Conservation (phyloP, 2,888 invertebrate species). For the Pristionchus fissidentatus region DNA sequence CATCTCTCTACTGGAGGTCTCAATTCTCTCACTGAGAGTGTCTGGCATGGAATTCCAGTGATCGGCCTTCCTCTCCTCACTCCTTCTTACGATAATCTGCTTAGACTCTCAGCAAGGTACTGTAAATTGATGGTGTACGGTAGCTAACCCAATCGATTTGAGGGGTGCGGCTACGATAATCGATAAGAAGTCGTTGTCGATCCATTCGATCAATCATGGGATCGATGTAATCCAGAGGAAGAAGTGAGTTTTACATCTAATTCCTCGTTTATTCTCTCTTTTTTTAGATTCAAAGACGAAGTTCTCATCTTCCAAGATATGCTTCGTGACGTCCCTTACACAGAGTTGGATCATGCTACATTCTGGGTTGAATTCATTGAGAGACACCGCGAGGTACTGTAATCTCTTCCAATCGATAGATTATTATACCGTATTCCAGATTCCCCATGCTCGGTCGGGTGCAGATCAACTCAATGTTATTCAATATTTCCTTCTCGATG, state of each 20-base stretch:
- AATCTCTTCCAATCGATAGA: neutral
- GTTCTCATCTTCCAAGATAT: conserved; percentile 74
- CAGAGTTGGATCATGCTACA: conserved; percentile 74
- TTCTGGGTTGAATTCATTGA: conserved; percentile 76
- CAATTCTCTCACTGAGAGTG: conserved; percentile 74
- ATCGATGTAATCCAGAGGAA: conserved; percentile 57
- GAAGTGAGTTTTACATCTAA: conserved; percentile 51
- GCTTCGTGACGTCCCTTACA: conserved; percentile 75
- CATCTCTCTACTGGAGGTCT: conserved; percentile 75
- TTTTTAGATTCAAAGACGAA: conserved; percentile 70
- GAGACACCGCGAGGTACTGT: conserved; percentile 73
- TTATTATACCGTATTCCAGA: conserved; percentile 51
- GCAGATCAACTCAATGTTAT: conserved; percentile 75
- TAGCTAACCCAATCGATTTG: neutral
- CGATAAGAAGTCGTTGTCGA: conserved; percentile 49
- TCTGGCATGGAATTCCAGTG: conserved; percentile 74
- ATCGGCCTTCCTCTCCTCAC: conserved; percentile 71
- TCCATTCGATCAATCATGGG: conserved; percentile 53
- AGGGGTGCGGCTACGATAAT: conserved; percentile 47
- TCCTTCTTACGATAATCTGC: conserved; percentile 60
- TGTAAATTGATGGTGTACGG: too few relatives aligned
- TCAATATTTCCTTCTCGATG: conserved; percentile 76
- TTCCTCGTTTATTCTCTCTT: neutral
- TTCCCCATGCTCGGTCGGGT: conserved; percentile 74
- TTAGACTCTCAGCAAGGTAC: conserved; percentile 65